Evolutionary conservation across 2,113 vertebrate genomes (phyloP), one percentile per base, ranked within the genome.

Genomic region (Labeo rohita): DNA sequence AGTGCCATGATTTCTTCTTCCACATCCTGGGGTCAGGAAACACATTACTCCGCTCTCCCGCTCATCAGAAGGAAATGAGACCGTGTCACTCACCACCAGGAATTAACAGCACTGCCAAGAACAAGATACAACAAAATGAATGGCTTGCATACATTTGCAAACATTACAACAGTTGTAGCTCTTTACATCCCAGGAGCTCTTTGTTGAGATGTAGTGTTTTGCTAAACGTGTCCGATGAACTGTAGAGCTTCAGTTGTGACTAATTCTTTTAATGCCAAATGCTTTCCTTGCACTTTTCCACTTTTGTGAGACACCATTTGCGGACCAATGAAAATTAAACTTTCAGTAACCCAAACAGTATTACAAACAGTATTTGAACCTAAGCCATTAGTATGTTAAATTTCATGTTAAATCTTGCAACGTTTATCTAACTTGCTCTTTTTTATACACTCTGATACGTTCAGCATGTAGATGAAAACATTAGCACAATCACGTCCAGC

Each of bases 21-120:
- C 84, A 90, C 91, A 91, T 93, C 93, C 92, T 90, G 90, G 54
- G 91, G 90, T 91, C 94, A 95, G 93, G 93, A 94, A 95, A 93
- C 94, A 94, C 91, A 93, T 91, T 87, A 91, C 91, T 68, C 84
- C 70, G 83, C 87, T 83, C 77, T 80, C 88, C 89, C 90, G 74
- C 87, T 90, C 89, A 89, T 89, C 90, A 92, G 92, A 95, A 94
- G 94, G 94, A 95, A 93, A 90, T 92, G 86, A 87, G 88, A 87
- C 75, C 49, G 70, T 65, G 61, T 91, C 85, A 45, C 88, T 88
- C 88, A 65, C 86, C 85, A 59, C 83, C 80, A 70, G 49, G 68
- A 75, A 52, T 18, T 49, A 82, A 82, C 80, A 82, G 70, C 50
- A 77, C 85, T 84, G 85, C 77, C 88, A 75, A 89, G 50, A 89